phyloP scores from a whole-genome alignment of 2,888 invertebrate genomes.

The Amphiduros pacificus region DNA sequence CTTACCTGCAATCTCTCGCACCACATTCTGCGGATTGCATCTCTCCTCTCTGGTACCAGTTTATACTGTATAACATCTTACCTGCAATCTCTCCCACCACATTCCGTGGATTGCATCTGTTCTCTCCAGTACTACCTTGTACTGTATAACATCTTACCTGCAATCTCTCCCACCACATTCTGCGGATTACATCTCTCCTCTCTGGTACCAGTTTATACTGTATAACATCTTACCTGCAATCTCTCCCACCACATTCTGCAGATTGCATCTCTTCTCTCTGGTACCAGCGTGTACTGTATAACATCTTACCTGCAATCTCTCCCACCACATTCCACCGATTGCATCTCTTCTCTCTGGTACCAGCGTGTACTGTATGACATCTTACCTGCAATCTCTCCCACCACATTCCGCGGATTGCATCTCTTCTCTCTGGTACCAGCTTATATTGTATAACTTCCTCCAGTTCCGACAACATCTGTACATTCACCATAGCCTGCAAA shows the following conservation, averaged over 20 bases:
- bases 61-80: conserved; percentile 97
- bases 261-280: conserved; percentile 80
- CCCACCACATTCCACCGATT: conserved; percentile 75
- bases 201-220: conserved; percentile 93
- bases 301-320: conserved; percentile 84
- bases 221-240: conserved; percentile 87
- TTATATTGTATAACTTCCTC: conserved; percentile 98
- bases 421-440: conserved; percentile 83
- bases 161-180: conserved; percentile 79
- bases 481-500: conserved; percentile 77
- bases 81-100: conserved; percentile 83
- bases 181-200: conserved; percentile 75
- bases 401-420: conserved; percentile 69
- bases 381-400: conserved; percentile 86
- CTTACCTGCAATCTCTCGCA: conserved; percentile 90
- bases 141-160: conserved; percentile 89
- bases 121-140: conserved; percentile 87
- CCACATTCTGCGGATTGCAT: conserved; percentile 69
- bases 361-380: conserved; percentile 93
- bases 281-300: conserved; percentile 91
- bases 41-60: conserved; percentile 83
- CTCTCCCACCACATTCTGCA: conserved; percentile 78
- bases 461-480: conserved; percentile 93
- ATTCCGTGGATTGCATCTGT: conserved; percentile 72
- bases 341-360: conserved; percentile 83